Conservation (phyloP, 37 sponge, comb jelly and placozoan genomes). For the Mnemiopsis leidyi region DNA sequence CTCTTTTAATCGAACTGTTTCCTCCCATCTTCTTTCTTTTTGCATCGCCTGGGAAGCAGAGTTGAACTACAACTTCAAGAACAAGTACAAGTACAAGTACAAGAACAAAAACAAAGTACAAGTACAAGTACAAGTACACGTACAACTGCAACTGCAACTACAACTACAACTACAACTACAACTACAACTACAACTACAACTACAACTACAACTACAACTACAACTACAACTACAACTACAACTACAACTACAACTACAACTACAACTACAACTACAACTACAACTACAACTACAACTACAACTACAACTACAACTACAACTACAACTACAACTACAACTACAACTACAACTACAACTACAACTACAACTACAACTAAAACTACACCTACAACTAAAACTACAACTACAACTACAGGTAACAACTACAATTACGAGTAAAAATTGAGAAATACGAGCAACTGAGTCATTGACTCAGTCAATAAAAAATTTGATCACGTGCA, state of each 20-base stretch:
- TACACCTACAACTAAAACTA: background rate
- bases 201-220: background rate
- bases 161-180: background rate
- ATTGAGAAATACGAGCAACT: no score
- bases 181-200: background rate
- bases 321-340: background rate
- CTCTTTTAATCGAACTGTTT: conserved; percentile 40
- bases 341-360: background rate
- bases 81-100: background rate
- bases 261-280: background rate
- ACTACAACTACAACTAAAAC: background rate
- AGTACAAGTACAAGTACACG: background rate
- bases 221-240: background rate
- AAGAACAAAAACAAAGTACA: background rate
- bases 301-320: background rate
- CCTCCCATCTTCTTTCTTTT: conserved; percentile 34
- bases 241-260: background rate
- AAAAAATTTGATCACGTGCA: no score
- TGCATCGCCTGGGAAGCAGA: background rate
- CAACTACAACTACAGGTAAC: background rate
- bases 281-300: background rate
- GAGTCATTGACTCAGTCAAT: no score
- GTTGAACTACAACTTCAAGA: background rate
- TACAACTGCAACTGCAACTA: background rate
- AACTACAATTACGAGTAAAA: no score